phyloP scores from a whole-genome alignment of 2,113 vertebrate species.

The Suncus etruscus region DNA sequence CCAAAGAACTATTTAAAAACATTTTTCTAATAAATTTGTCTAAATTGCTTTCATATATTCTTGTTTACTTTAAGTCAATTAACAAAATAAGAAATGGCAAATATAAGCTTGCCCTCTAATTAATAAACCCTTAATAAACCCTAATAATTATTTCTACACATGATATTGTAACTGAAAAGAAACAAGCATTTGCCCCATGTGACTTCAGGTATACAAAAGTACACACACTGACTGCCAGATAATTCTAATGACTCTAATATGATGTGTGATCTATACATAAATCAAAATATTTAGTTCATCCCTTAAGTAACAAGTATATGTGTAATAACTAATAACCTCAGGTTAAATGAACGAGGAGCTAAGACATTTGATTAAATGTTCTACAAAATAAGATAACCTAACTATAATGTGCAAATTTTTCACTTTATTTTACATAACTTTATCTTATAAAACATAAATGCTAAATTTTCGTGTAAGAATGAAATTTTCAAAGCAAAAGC shows the following conservation, averaged over 20 bases:
- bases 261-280: constrained; percentile 29
- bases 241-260: constrained; percentile 52
- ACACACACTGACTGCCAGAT: constrained; percentile 33
- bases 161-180: constrained; percentile 15
- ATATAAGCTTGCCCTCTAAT: constrained; percentile 33
- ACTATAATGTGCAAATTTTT: background rate
- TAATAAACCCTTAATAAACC: background rate
- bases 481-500: constrained; percentile 50
- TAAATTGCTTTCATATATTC: constrained; percentile 62
- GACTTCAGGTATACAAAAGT: constrained; percentile 42
- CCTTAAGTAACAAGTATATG: constrained; percentile 45
- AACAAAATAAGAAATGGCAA: constrained; percentile 60
- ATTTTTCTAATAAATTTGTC: constrained; percentile 42
- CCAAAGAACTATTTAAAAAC: constrained; percentile 59
- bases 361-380: constrained; percentile 7
- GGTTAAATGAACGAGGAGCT: background rate
- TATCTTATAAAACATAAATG: background rate
- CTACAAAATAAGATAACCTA: constrained; percentile 3
- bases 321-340: constrained; percentile 23
- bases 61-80: constrained; percentile 45
- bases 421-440: constrained; percentile 51
- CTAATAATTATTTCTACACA: constrained; percentile 40
- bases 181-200: background rate
- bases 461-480: constrained; percentile 52
- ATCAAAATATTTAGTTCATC: constrained; percentile 38